Percentiles rank a stretch among this genome's conserved stretches.
Evolutionary conservation across 2,888 invertebrate species (phyloP).

Genomic region (Epirrhoe tristata): DNA sequence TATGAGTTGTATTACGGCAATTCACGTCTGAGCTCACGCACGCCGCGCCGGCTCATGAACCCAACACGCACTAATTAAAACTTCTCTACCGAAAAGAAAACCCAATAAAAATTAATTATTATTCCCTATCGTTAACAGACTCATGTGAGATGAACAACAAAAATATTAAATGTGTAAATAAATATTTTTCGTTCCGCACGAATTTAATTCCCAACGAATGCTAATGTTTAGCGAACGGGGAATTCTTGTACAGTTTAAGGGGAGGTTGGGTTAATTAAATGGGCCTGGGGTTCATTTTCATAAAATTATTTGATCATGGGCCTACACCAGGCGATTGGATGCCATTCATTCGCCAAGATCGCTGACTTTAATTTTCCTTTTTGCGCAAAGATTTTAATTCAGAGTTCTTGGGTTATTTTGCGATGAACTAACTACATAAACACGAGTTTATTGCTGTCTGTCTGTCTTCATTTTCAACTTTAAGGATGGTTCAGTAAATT

Average conservation of each 20-base stretch:
- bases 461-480: slow-evolving; percentile 66
- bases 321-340: slow-evolving; percentile 67
- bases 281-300: slow-evolving; percentile 79
- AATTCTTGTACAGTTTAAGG: slow-evolving; percentile 81
- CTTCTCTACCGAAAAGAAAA: slow-evolving; percentile 74
- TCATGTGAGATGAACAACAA: slow-evolving; percentile 66
- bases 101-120: slow-evolving; percentile 75
- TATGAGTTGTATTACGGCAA: slow-evolving; percentile 68
- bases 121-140: slow-evolving; percentile 63
- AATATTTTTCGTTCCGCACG: slow-evolving; percentile 71
- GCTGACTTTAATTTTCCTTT: slow-evolving; percentile 73
- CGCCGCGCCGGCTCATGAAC: slow-evolving; percentile 57
- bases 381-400: slow-evolving; percentile 57
- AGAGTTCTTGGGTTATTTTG: slow-evolving; percentile 54
- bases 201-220: slow-evolving; percentile 81
- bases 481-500: slow-evolving; percentile 59
- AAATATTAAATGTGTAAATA: slow-evolving; percentile 69
- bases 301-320: slow-evolving; percentile 82
- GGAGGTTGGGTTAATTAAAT: slow-evolving; percentile 83
- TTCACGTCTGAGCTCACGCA: slow-evolving; percentile 58
- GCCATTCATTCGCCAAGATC: slow-evolving; percentile 69
- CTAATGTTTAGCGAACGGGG: slow-evolving; percentile 79
- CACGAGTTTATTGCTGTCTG: slow-evolving; percentile 71
- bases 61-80: slow-evolving; percentile 74
- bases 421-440: slow-evolving; percentile 66